Evolutionary conservation across 2,797 vertebrate genomes (phyloP).

Genomic region (Octomys mimax): DNA sequence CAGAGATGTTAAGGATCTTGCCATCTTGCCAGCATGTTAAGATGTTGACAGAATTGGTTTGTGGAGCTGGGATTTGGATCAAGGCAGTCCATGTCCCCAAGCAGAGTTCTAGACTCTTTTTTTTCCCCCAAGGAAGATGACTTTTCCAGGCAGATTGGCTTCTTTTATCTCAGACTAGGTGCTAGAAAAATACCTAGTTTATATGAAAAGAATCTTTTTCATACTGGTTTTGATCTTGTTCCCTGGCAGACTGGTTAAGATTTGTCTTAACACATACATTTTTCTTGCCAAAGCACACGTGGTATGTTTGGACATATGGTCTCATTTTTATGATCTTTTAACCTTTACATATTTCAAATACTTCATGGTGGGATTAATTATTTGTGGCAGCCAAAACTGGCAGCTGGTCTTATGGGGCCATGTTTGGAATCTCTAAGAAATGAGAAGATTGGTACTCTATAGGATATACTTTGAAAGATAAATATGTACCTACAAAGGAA

Average conservation of each 20-base stretch:
- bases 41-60: constrained; percentile 14
- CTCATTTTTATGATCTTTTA: constrained; percentile 83
- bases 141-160: background rate
- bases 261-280: constrained; percentile 75
- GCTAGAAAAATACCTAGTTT: constrained; percentile 72
- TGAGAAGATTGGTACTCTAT: constrained; percentile 64
- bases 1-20: constrained; percentile 43
- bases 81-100: background rate
- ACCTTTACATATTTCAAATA: constrained; percentile 83
- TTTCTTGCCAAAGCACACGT: constrained; percentile 81
- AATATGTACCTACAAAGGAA: constrained; percentile 59
- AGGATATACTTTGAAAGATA: constrained; percentile 69
- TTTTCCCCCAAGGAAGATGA: constrained; percentile 15
- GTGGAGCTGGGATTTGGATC: constrained; percentile 28
- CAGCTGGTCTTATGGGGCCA: constrained; percentile 58
- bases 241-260: constrained; percentile 65
- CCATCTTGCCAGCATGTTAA: constrained; percentile 10
- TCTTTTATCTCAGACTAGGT: constrained; percentile 51
- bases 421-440: constrained; percentile 75
- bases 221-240: constrained; percentile 75
- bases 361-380: constrained; percentile 77
- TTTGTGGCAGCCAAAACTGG: constrained; percentile 77
- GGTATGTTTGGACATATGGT: constrained; percentile 83
- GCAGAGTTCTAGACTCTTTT: background rate
- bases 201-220: constrained; percentile 74